These are phyloP conservation scores for Brenthis hecate DNA, from an alignment of 2,888 invertebrate genomes.

Conservation along the genomic window DNA sequence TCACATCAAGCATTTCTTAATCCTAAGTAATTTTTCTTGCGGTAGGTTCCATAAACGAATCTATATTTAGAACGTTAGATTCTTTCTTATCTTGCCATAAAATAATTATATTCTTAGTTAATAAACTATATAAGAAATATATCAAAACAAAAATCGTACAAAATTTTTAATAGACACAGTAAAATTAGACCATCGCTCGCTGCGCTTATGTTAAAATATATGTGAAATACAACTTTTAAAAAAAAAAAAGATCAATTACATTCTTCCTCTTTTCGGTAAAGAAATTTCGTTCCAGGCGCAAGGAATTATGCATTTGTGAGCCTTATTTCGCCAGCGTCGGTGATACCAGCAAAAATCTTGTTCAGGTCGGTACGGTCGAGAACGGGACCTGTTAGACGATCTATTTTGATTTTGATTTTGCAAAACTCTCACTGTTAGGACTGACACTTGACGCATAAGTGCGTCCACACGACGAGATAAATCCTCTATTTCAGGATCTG, in stretches of 20 bases:
- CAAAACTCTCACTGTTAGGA: background rate
- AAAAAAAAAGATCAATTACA: background rate
- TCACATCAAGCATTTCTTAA: conserved; percentile 1
- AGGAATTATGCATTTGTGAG: conserved; percentile 4
- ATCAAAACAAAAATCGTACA: no score
- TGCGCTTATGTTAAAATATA: no score
- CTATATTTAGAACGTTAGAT: no score
- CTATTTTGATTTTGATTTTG: background rate
- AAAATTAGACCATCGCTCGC: conserved; percentile 1
- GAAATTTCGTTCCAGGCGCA: background rate
- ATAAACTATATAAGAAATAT: no score
- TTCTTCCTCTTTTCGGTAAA: background rate
- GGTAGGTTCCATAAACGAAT: no score
- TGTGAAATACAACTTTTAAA: background rate
- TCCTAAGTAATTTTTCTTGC: background rate
- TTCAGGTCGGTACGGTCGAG: background rate
- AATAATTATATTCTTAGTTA: no score
- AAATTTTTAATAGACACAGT: background rate
- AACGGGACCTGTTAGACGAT: background rate
- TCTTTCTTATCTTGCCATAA: no score
- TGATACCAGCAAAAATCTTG: conserved; percentile 12
- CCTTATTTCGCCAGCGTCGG: conserved; percentile 10
- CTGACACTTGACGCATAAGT: conserved; percentile 3
- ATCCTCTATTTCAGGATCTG: background rate
- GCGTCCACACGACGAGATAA: background rate